Evolutionary conservation across 2,113 vertebrate genomes (phyloP).

Genomic region (Apaloderma vittatum): DNA sequence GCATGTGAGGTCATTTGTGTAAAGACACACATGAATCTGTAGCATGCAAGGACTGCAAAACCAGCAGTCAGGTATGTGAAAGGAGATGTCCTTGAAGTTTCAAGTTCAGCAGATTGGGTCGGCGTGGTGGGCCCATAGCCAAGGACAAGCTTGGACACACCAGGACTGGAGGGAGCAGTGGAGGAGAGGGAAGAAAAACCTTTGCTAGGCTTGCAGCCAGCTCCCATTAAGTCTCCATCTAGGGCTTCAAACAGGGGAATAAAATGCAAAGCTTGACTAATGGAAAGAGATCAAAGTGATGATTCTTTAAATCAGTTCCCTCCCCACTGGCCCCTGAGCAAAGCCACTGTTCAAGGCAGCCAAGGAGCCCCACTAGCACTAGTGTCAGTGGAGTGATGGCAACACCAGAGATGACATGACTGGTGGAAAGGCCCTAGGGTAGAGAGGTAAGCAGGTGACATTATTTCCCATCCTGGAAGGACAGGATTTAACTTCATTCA

Average conservation of each 20-base stretch:
- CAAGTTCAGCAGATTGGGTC: not conserved
- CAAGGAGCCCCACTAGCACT: not conserved
- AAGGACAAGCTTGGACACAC: not conserved
- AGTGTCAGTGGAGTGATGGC: not conserved
- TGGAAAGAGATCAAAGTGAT: constrained; percentile 53
- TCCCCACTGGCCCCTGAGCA: not conserved
- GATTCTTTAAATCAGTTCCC: constrained; percentile 41
- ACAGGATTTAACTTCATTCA: constrained; percentile 11
- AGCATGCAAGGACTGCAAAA: not conserved
- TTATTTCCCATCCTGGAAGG: constrained; percentile 34
- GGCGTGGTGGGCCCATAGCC: not conserved
- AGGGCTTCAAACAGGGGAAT: not conserved
- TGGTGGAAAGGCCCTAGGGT: not conserved
- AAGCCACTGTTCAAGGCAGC: not conserved
- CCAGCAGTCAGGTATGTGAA: not conserved
- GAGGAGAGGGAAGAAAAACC: constrained; percentile 5
- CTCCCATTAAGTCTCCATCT: constrained; percentile 49
- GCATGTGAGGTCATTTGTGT: accelerated
- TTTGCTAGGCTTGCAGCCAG: constrained; percentile 25
- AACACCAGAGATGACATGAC: not conserved
- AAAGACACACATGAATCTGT: accelerated
- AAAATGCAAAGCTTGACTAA: constrained; percentile 56
- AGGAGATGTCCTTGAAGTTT: not conserved
- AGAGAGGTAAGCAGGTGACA: constrained; percentile 14
- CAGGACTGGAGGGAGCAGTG: not conserved